Percentiles rank a stretch among this genome's conserved stretches.
phyloP scores from a whole-genome alignment of 2,113 vertebrate genomes.

The Acinonyx jubatus region DNA sequence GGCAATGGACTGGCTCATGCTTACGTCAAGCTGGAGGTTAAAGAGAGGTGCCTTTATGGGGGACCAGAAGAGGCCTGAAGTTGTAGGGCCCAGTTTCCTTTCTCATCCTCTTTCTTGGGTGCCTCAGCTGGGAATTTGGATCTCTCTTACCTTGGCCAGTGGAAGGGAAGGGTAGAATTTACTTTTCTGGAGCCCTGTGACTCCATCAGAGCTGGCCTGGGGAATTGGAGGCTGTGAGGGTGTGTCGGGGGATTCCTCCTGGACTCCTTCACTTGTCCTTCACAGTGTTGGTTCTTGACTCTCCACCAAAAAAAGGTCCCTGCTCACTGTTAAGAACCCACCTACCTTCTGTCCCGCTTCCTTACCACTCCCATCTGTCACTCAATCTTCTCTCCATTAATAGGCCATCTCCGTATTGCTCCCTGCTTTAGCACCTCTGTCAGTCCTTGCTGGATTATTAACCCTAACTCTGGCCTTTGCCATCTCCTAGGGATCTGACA shows the following conservation, averaged over 20 bases:
- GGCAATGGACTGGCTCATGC: conserved; percentile 91
- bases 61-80: neutral
- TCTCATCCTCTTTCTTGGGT: neutral
- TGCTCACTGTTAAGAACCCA: neutral
- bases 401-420: neutral
- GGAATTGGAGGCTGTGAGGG: neutral
- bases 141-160: neutral
- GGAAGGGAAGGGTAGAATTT: neutral
- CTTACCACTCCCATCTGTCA: neutral
- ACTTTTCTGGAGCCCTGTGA: neutral
- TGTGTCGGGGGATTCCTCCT: neutral
- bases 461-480: neutral
- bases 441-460: neutral
- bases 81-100: neutral
- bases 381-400: neutral
- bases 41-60: conserved; percentile 86
- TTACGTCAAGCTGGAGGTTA: conserved; percentile 91
- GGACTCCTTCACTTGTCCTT: neutral
- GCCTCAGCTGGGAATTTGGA: neutral
- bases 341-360: neutral
- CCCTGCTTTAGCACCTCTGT: neutral
- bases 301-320: neutral
- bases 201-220: neutral
- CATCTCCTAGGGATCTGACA: conserved; percentile 86
- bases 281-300: neutral